These are phyloP conservation scores for Aphidius gifuensis DNA, from an alignment of 1,140 invertebrate genomes.

Conservation along the genomic window DNA sequence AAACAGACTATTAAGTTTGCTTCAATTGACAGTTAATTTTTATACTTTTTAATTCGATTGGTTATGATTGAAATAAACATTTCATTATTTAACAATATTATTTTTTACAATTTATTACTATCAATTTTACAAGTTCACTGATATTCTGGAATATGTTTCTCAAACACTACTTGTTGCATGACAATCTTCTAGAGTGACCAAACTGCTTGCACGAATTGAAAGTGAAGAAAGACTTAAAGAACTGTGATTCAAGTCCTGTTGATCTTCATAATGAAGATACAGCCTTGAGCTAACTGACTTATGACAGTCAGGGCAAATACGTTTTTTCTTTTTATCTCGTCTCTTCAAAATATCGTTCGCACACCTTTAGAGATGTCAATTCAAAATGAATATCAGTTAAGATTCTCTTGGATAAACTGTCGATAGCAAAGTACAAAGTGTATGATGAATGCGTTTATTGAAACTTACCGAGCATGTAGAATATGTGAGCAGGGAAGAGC, in stretches of 20 bases:
- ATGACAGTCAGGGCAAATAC: constrained; percentile 64
- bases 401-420: constrained; percentile 6
- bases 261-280: constrained; percentile 54
- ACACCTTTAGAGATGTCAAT: constrained; percentile 54
- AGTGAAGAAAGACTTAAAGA: constrained; percentile 52
- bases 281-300: constrained; percentile 62
- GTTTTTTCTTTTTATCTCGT: constrained; percentile 64
- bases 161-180: constrained; percentile 54
- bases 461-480: constrained; percentile 70
- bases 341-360: constrained; percentile 67
- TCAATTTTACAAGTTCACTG: too few species aligned
- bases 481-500: constrained; percentile 81
- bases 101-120: too few species aligned
- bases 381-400: too few species aligned
- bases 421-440: background rate
- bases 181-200: constrained; percentile 53
- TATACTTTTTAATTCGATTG: too few species aligned
- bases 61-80: too few species aligned
- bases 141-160: constrained; percentile 5
- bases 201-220: constrained; percentile 46
- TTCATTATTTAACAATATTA: too few species aligned
- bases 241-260: constrained; percentile 53
- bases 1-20: too few species aligned
- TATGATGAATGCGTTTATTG: constrained; percentile 4
- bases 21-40: too few species aligned